Evolutionary conservation across 1,140 invertebrate species (phyloP).

Genomic region (Drosophila burlai): DNA sequence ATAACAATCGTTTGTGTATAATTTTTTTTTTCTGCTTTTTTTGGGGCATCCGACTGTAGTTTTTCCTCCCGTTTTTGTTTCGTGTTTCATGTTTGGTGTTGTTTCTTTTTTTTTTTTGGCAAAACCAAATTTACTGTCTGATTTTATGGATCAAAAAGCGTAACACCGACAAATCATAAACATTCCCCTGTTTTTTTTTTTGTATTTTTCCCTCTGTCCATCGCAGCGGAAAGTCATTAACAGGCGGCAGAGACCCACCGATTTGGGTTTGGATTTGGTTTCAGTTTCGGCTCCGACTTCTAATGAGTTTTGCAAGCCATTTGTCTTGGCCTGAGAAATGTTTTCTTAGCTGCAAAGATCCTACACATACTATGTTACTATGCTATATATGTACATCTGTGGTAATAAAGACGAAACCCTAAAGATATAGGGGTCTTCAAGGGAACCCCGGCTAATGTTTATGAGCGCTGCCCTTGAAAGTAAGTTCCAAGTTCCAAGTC

Average conservation of each 20-base stretch:
- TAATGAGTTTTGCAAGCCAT: constrained; percentile 50
- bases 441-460: constrained; percentile 14
- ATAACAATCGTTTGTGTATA: constrained; percentile 42
- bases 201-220: constrained; percentile 38
- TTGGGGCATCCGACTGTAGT: constrained; percentile 27
- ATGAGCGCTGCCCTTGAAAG: constrained; percentile 29
- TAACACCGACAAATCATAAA: constrained; percentile 60
- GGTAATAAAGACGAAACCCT: constrained; percentile 16
- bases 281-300: constrained; percentile 20
- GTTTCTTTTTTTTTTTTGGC: constrained; percentile 28
- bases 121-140: constrained; percentile 57
- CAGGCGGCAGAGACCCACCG: background rate
- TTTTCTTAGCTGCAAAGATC: constrained; percentile 9
- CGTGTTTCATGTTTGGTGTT: constrained; percentile 3
- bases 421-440: constrained; percentile 3
- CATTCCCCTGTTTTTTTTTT: constrained; percentile 15
- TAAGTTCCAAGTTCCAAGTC: background rate
- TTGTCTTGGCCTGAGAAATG: constrained; percentile 42
- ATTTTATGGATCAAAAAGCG: constrained; percentile 79
- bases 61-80: constrained; percentile 23
- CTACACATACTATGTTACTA: too few relatives aligned
- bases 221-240: constrained; percentile 80
- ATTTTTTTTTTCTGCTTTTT: constrained; percentile 6
- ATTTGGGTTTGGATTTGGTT: constrained; percentile 44
- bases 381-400: background rate